These are phyloP conservation scores for Cervus canadensis DNA, from an alignment of 2,113 vertebrate species.

Conservation along the genomic window DNA sequence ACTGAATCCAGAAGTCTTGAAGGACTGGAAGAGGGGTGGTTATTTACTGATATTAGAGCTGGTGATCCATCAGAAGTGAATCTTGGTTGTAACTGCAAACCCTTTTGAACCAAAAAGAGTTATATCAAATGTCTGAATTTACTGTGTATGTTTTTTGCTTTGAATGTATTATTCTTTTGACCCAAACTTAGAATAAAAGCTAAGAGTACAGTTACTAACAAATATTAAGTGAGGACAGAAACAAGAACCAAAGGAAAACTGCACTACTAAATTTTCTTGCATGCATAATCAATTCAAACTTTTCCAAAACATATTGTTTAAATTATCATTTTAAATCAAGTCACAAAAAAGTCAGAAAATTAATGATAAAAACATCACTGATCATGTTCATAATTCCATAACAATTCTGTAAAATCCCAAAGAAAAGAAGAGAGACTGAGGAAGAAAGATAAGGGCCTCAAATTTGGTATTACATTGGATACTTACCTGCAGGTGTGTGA, in stretches of 20 bases:
- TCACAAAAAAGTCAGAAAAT: not conserved
- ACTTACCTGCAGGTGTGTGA: conserved; percentile 86
- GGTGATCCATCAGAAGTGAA: conserved; percentile 77
- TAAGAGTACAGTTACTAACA: not conserved
- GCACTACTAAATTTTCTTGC: not conserved
- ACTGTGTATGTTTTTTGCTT: conserved; percentile 5
- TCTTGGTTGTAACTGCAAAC: conserved; percentile 82
- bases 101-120: conserved; percentile 77
- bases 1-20: conserved; percentile 71
- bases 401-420: conserved; percentile 8
- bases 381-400: conserved; percentile 19
- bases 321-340: conserved; percentile 26
- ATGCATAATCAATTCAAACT: conserved; percentile 6
- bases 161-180: not conserved
- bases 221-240: conserved; percentile 29
- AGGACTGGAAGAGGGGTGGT: conserved; percentile 67
- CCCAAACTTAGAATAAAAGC: not conserved
- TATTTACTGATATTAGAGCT: conserved; percentile 76
- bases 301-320: conserved; percentile 17
- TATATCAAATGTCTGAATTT: conserved; percentile 42
- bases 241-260: conserved; percentile 6
- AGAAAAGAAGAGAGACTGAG: not conserved
- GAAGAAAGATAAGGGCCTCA: not conserved
- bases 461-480: not conserved
- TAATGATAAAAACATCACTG: conserved; percentile 38